Evolutionary conservation across 2,113 vertebrate species (phyloP).

Genomic region (Fregetta grallaria): DNA sequence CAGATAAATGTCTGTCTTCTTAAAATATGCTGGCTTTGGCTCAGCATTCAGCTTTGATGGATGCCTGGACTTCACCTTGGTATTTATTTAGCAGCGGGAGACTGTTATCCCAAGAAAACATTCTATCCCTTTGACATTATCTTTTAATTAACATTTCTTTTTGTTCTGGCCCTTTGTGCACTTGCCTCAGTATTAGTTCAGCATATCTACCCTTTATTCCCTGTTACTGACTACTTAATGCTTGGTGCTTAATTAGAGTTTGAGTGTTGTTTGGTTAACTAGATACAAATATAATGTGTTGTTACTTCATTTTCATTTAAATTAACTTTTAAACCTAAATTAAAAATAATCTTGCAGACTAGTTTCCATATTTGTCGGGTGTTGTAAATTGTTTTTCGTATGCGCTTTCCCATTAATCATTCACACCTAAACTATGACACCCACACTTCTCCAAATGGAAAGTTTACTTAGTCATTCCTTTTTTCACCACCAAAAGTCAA

Average conservation of each 20-base stretch:
- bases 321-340: not conserved
- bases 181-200: not conserved
- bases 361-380: not conserved
- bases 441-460: not conserved
- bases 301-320: not conserved
- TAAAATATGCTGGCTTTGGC: not conserved
- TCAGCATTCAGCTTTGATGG: conserved; percentile 39
- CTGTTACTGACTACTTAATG: not conserved
- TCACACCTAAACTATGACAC: not conserved
- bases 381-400: not conserved
- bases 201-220: not conserved
- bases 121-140: conserved; percentile 32
- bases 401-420: not conserved
- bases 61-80: conserved; percentile 34
- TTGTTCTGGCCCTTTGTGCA: not conserved
- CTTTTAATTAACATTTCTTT: conserved; percentile 59
- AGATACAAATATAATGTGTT: not conserved
- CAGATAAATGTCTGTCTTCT: not conserved
- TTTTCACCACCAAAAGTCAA: not conserved
- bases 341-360: not conserved
- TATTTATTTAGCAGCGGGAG: conserved; percentile 34
- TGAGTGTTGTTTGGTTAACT: not conserved
- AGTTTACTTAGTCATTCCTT: not conserved
- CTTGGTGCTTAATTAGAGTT: not conserved
- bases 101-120: conserved; percentile 16